Evolutionary conservation across 2,113 vertebrate genomes (phyloP), one percentile per base, ranked within the genome.

Genomic region (Antechinus stuartii): DNA sequence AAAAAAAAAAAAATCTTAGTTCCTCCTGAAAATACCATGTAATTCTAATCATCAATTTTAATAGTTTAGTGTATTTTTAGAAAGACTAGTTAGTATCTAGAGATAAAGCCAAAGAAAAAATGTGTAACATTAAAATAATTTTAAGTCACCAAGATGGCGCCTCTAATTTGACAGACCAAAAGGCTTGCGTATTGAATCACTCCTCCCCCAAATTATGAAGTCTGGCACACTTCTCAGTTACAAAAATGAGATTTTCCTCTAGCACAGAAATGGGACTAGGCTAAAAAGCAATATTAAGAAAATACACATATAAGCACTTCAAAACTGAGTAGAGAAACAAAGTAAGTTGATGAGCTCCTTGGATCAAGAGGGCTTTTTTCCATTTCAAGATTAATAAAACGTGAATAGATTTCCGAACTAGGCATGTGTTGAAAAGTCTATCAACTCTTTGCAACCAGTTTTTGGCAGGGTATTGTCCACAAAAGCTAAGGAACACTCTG

Each of bases 1-100:
- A 49, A 49, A 49, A 49, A 49, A 49, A 49, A 49, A 49, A 49
- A 49, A 49, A 49, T 35, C 61, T 35, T 46, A 92, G 57, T 91
- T 42, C 94, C 55, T 84, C 84, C 49, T 22, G 54, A 92, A 92
- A 93, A 93, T 42, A 24, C 50, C 53, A 93, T 11, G 47, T 84
- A 84, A n/a, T 84, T 76, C 68, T 22, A 61, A 19, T 30, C 35
- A 84, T 84, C n/a, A 42, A 84, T 42, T 84, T 84, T 42, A 68
- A n/a, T 84, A 84, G 68, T 84, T 84, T 42, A 42, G 30, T 23
- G n/a, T 22, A 5, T 42, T 35, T 42, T 22, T n/a, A 84, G 68
- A 42, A 68, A 42, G 68, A 6, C 3, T 76, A 68, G 61, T 35
- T 35, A 76, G 12, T 76, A 30, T 76, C 16, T n/a, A 76, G 68